Conservation (phyloP, 2,113 vertebrate genomes). For the Callocephalon fimbriatum region DNA sequence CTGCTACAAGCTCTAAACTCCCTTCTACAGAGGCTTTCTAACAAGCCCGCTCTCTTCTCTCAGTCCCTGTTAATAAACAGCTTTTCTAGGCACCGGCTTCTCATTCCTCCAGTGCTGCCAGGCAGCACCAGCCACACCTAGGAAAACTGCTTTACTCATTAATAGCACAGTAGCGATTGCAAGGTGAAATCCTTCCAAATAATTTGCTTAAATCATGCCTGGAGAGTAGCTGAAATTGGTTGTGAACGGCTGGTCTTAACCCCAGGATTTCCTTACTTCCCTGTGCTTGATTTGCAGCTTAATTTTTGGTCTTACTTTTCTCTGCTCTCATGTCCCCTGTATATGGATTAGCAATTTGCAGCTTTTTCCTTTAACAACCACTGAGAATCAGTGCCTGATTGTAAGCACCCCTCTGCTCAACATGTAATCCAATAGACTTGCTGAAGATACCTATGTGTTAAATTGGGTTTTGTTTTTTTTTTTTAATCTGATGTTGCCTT, state of each 20-base stretch:
- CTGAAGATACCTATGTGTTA: background rate
- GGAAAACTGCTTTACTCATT: slow-evolving; percentile 16
- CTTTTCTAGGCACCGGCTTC: background rate
- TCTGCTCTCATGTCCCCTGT: background rate
- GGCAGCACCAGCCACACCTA: background rate
- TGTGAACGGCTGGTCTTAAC: slow-evolving; percentile 12
- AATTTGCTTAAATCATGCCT: slow-evolving; percentile 30
- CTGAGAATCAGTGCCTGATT: background rate
- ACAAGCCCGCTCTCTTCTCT: background rate
- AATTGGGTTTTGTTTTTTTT: background rate
- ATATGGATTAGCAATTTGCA: background rate
- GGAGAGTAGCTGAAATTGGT: background rate
- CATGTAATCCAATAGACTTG: background rate
- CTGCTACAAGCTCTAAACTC: background rate
- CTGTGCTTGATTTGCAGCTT: background rate
- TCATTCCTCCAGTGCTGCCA: background rate
- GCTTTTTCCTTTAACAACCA: background rate
- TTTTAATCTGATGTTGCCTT: background rate
- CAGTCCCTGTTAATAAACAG: background rate
- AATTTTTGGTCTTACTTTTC: background rate
- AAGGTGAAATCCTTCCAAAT: slow-evolving; percentile 18
- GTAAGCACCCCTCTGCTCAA: background rate
- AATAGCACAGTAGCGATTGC: background rate
- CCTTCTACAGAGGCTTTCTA: background rate
- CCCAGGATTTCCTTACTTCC: background rate